Evolutionary conservation across 37 sponge, comb jelly and placozoan species (phyloP), one percentile per base, ranked within the genome.

Genomic region (Aplysina aerophoba): DNA sequence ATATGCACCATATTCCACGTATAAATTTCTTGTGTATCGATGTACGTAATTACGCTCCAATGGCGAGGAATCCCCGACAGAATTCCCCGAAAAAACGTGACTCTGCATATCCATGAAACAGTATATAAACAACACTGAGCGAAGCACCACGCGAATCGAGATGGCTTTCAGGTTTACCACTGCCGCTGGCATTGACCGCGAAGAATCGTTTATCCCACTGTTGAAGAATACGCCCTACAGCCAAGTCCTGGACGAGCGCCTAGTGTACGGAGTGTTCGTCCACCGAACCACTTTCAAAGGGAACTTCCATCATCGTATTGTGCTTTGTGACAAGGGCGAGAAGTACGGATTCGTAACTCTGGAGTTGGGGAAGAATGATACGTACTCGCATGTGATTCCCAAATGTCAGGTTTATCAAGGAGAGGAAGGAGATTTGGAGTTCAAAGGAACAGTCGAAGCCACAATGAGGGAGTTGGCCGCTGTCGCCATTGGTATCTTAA

Each of bases 241-340:
- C 24, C 64, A 4, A 13, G 11, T 62, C 5, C 28, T 62, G 64
- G 64, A 62, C 64, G 11, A 62, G 28, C 24, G 28, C 27, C 5
- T 62, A 14, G 2, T 14, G 28, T 62, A 62, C 12, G 28, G 28
- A n/a, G 28, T 62, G 27, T 62, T 28, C 28, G 64, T 62, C 64
- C 64, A 62, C 12, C 4, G 11, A 27, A 62, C 64, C 5, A 62
- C 64, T 4, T 62, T 62, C 12, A 3, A 6, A 6, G 64, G 28
- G 4, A n/a, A 62, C 64, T 62, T 62, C 28, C 64, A 62, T 27
- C 64, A 62, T 62, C 24, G 64, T 4, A 62, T 62, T 62, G 64
- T 62, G 28, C 27, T 62, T 11, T n/a, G 28, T 5, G 64, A n/a
- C 27, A 27, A 28, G 64, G 28, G 64, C 4, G 28, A 3, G 4